Base-by-base conservation (phyloP, 2,888 invertebrate species). In the Tinea trinotella region DNA sequence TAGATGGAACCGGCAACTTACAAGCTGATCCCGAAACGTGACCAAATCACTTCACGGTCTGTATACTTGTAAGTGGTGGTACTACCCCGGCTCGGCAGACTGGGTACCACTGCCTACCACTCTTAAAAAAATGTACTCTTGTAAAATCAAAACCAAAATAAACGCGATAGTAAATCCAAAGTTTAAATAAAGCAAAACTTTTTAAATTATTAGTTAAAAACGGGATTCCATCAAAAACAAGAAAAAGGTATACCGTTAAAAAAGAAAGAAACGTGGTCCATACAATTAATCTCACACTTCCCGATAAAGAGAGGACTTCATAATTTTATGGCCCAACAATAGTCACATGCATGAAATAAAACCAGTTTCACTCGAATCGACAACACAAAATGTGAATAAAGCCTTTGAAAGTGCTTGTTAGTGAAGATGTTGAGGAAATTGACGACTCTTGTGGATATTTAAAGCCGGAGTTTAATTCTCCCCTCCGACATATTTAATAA, bases 251-350 rank as follows among this genome's bases (percentile, higher is more conserved):
- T 74, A 30, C 10, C 6, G 30, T 30, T 30, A 30, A 30, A 30
- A 30, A 30, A 30, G 30, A 7, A 30, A 10, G 10, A 7, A 5
- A 7, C 6, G 7, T 17, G 1, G 13, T 40, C 17, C 3, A 40
- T 40, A 13, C 2, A 72, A 67, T 74, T 67, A 60, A 68, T 72
- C 72, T 70, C 66, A 69, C 68, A 76, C 74, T 74, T 76, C 77
- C 77, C 2, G 18, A 64, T 67, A 64, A 62, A 64, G 62, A 63
- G 68, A 69, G 67, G 69, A 71, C 66, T 68, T 66, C 66, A 66
- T 73, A 73, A 75, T 34, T 71, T 73, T 67, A 67, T 68, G 68
- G 69, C 68, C 69, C 61, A 65, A 74, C 71, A 70, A 74, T 67
- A 64, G 64, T 62, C 63, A 63, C 63, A 65, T 60, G 59, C 60